A percentile compares a stretch with the other conserved stretches of the same genome.
Conservation (phyloP, 2,113 vertebrate genomes). For the Ciconia boyciana region DNA sequence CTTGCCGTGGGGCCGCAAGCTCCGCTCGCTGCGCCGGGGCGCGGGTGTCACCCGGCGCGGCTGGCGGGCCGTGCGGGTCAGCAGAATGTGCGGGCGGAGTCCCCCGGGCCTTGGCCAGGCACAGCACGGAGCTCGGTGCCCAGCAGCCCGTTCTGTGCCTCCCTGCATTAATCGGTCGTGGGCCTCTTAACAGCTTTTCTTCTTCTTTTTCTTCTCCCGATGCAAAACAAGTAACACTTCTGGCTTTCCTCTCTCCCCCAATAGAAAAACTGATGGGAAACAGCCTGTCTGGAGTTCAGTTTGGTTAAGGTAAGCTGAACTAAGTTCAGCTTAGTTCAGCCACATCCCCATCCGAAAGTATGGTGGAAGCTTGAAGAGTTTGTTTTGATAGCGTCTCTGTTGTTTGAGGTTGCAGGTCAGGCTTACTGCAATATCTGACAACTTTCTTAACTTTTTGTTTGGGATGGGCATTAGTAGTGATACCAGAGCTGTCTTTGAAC, state of each 20-base stretch:
- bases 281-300: not conserved
- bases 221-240: not conserved
- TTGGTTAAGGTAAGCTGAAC: too few relatives aligned
- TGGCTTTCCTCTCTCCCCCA: fast-evolving
- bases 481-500: not conserved
- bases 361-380: not conserved
- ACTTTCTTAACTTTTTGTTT: not conserved
- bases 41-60: not conserved
- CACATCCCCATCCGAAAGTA: not conserved
- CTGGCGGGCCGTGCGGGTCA: too few relatives aligned
- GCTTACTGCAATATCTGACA: not conserved
- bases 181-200: not conserved
- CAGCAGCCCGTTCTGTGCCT: fast-evolving
- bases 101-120: fast-evolving
- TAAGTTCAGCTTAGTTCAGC: too few relatives aligned
- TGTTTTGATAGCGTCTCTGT: not conserved
- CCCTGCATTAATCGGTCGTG: fast-evolving
- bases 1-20: too few relatives aligned
- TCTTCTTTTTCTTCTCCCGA: fast-evolving
- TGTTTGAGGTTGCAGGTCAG: not conserved
- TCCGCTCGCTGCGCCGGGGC: not conserved
- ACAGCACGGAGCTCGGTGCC: fast-evolving
- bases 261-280: not conserved
- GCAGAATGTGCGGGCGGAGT: not conserved
- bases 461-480: fast-evolving